A percentile compares a stretch with the other conserved stretches of the same genome.
Evolutionary conservation across 2,113 vertebrate genomes (phyloP).

Genomic region (Malaclemys terrapin): DNA sequence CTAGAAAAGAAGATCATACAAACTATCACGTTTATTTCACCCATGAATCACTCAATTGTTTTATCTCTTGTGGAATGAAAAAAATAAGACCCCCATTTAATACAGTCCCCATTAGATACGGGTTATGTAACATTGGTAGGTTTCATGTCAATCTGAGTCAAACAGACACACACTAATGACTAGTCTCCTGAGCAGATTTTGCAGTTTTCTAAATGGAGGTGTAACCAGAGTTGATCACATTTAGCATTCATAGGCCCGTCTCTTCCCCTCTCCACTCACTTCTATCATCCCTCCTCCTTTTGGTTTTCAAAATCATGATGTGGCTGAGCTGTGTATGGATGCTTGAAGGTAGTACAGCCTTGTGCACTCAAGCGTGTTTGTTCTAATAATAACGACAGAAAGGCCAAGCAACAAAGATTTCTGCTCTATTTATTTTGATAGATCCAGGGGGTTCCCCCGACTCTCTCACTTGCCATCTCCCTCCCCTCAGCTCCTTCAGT

Average conservation of each 20-base stretch:
- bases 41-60: conserved; percentile 48
- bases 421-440: conserved; percentile 76
- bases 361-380: conserved; percentile 61
- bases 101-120: conserved; percentile 56
- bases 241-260: conserved; percentile 33
- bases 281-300: not conserved
- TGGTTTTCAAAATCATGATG: not conserved
- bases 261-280: not conserved
- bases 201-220: conserved; percentile 50
- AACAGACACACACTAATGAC: conserved; percentile 39
- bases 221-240: conserved; percentile 44
- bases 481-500: not conserved
- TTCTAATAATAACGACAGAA: conserved; percentile 79
- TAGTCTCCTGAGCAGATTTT: conserved; percentile 55
- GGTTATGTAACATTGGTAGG: conserved; percentile 42
- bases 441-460: conserved; percentile 31
- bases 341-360: conserved; percentile 63
- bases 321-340: conserved; percentile 43
- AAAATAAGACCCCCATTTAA: conserved; percentile 57
- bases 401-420: conserved; percentile 76
- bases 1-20: not conserved
- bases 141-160: conserved; percentile 57
- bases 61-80: conserved; percentile 48
- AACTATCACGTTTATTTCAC: conserved; percentile 54
- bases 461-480: not conserved